Percentiles rank a stretch among this genome's conserved stretches.
Conservation (phyloP, 2,888 invertebrate genomes). For the Pegoplata infirma region DNA sequence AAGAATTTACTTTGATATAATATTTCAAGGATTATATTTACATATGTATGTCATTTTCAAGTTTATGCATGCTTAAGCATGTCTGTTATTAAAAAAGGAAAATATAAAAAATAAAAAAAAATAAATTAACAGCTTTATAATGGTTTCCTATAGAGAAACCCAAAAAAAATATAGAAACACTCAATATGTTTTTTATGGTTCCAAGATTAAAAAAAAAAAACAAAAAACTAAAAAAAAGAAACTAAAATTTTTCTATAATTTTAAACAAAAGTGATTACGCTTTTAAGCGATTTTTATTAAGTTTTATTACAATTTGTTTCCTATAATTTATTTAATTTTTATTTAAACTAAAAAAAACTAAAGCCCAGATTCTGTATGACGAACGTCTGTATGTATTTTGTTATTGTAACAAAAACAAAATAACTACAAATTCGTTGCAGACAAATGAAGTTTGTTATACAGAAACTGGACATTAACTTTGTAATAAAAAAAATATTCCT, state of each 20-base stretch:
- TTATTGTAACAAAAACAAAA: too few relatives aligned
- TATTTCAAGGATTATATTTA: neutral
- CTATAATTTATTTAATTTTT: conserved; percentile 11
- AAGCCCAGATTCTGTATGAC: too few relatives aligned
- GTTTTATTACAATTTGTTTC: conserved; percentile 36
- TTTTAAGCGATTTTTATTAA: conserved; percentile 57
- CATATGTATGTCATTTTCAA: neutral
- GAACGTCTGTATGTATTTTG: too few relatives aligned
- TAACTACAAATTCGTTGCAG: too few relatives aligned
- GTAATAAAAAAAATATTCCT: conserved; percentile 55
- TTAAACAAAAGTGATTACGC: conserved; percentile 56
- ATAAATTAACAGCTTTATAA: conserved; percentile 57
- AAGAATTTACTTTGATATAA: too few relatives aligned
- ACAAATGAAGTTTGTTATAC: too few relatives aligned
- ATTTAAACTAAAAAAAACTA: conserved; percentile 13
- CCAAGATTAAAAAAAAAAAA: neutral
- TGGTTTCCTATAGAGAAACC: conserved; percentile 58
- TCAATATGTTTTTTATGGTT: conserved; percentile 10
- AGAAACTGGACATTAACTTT: neutral
- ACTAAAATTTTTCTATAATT: conserved; percentile 39
- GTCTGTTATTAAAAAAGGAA: conserved; percentile 25
- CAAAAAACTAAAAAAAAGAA: neutral
- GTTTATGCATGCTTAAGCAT: conserved; percentile 33
- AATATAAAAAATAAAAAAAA: conserved; percentile 17
- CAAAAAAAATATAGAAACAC: conserved; percentile 18